These are phyloP conservation scores for Puma concolor DNA, from an alignment of 2,113 vertebrate genomes.

Conservation along the genomic window DNA sequence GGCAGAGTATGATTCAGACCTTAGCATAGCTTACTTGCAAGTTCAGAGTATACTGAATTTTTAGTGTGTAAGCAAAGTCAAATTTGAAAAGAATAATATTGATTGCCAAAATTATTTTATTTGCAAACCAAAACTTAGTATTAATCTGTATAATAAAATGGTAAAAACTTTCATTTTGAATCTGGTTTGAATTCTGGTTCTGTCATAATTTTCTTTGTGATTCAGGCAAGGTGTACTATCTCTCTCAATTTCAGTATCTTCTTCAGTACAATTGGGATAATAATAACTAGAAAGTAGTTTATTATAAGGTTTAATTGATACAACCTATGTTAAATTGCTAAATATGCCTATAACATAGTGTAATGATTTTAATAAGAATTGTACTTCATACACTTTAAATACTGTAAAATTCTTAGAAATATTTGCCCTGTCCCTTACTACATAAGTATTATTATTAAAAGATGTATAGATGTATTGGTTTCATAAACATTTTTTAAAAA, in stretches of 20 bases:
- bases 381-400: not conserved
- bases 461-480: not conserved
- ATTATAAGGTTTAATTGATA: not conserved
- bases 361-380: not conserved
- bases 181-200: not conserved
- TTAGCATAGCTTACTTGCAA: not conserved
- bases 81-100: not conserved
- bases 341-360: not conserved
- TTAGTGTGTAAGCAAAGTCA: not conserved
- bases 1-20: not conserved
- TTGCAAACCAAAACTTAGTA: not conserved
- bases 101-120: not conserved
- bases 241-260: not conserved
- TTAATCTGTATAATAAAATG: not conserved
- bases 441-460: not conserved
- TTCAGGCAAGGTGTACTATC: not conserved
- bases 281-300: not conserved
- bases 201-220: not conserved
- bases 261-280: not conserved
- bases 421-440: not conserved
- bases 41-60: not conserved
- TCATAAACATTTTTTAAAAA: not conserved
- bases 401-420: not conserved
- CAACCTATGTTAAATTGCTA: not conserved
- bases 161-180: not conserved